Conservation (phyloP, 2,113 vertebrate genomes). For the Mesembrinibis cayennensis region DNA sequence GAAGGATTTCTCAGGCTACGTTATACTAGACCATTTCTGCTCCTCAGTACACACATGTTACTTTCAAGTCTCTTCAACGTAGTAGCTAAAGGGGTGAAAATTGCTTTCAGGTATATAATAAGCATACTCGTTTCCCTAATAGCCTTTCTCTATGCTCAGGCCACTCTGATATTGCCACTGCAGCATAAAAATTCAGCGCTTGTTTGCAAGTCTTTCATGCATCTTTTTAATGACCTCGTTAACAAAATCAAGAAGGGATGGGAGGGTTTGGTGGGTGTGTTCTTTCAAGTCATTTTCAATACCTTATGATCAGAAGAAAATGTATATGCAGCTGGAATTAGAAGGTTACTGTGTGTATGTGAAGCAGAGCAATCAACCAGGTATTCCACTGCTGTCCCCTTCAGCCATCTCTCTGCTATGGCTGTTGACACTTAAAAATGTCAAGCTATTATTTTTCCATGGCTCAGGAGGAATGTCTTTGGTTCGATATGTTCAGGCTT, state of each 20-base stretch:
- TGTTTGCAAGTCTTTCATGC: neutral
- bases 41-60: neutral
- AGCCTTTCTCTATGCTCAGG: neutral
- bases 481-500: neutral
- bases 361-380: neutral
- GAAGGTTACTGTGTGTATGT: neutral
- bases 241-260: conserved; percentile 48
- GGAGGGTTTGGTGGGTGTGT: neutral
- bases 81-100: conserved; percentile 24
- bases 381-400: neutral
- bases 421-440: neutral
- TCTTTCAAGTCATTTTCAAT: conserved; percentile 19
- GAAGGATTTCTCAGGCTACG: neutral
- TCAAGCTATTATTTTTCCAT: neutral
- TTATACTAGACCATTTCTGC: neutral
- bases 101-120: conserved; percentile 46
- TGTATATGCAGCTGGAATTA: neutral
- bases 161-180: neutral
- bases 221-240: conserved; percentile 65
- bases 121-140: neutral
- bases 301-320: conserved; percentile 27
- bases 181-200: conserved; percentile 43
- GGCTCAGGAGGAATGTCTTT: neutral
- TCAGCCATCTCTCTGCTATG: neutral
- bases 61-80: conserved; percentile 1